Percentiles rank a stretch among this genome's conserved stretches.
Conservation (phyloP, 2,797 vertebrate species). For the Gymnoscopelus braueri region DNA sequence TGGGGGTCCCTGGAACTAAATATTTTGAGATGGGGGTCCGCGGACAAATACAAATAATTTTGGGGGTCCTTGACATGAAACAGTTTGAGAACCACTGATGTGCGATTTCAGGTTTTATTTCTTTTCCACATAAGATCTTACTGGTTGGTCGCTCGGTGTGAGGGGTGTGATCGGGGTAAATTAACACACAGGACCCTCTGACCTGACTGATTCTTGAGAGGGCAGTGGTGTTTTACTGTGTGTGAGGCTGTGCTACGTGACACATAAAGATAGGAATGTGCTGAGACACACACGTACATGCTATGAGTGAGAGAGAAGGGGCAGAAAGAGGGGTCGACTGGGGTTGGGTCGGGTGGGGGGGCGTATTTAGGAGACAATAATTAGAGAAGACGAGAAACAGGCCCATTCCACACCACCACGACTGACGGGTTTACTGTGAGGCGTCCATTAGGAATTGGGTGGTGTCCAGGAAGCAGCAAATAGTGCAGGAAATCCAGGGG, state of each 20-base stretch:
- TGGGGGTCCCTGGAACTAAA: too few relatives aligned
- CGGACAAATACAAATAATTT: too few relatives aligned
- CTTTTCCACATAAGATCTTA: slow-evolving; percentile 5
- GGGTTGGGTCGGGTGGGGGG: slow-evolving; percentile 10
- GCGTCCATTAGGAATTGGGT: background rate
- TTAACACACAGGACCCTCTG: slow-evolving; percentile 19
- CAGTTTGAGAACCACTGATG: too few relatives aligned
- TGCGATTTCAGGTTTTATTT: background rate
- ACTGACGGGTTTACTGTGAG: slow-evolving; percentile 25
- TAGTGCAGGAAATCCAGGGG: background rate
- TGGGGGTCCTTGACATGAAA: too few relatives aligned
- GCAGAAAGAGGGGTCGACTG: slow-evolving; percentile 18
- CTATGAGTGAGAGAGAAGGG: slow-evolving; percentile 46
- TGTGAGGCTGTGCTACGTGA: slow-evolving; percentile 64
- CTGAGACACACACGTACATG: slow-evolving; percentile 69
- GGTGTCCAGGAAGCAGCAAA: background rate
- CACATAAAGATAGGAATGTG: slow-evolving; percentile 71
- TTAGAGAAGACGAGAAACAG: slow-evolving; percentile 61
- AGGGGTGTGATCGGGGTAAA: slow-evolving; percentile 5
- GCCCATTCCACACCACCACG: slow-evolving; percentile 42
- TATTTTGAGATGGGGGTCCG: too few relatives aligned
- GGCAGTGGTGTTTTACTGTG: slow-evolving; percentile 61
- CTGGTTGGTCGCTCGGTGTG: slow-evolving; percentile 21
- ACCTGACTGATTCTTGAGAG: slow-evolving; percentile 43
- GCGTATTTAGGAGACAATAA: slow-evolving; percentile 29